Evolutionary conservation across 2,888 invertebrate species (phyloP), one percentile per base, ranked within the genome.

Genomic region (Amblyjoppa fuscipennis): DNA sequence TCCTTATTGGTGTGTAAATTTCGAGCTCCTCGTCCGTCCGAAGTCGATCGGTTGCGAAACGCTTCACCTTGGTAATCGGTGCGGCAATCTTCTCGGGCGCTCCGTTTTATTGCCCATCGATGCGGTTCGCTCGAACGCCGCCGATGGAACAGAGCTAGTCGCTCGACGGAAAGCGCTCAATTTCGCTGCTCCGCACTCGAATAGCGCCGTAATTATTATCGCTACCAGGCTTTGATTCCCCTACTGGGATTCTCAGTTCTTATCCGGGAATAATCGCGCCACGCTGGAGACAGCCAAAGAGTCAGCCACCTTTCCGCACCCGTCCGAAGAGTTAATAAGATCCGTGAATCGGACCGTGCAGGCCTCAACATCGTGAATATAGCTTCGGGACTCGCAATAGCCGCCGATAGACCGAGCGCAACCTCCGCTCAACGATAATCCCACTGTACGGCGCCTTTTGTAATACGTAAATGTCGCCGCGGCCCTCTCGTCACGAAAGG

Each of bases 401-500:
- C 31, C 38, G 31, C 31, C 20, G 34, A 20, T 34, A 38, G n/a
- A 41, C 7, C 61, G 34, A 41, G 34, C 20, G 6, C 38, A 38
- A 34, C 34, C 53, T 41, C 11, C 25, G 73, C n/a, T 13, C 66
- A 69, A 20, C n/a, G 70, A 73, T 73, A 66, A 20, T 73, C 71
- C 51, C 81, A 49, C 45, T 45, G 45, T 31, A 41, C 59, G 16
- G 81, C 73, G 77, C 59, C 84, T 59, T 80, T 84, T 81, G 81
- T 83, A 80, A 76, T 80, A 64, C 76, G 66, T 83, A 85, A 85
- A 85, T 85, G 85, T 85, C 85, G 85, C 80, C 59, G 45, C 70
- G 71, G 59, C 51, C 51, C 56, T 49, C 61, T 83, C 82, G 73
- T 82, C 82, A 82, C 85, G 82, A 85, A 75, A 79, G 59, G 68